Base-by-base conservation (phyloP, 2,113 vertebrate genomes). In the Acanthisitta chloris region DNA sequence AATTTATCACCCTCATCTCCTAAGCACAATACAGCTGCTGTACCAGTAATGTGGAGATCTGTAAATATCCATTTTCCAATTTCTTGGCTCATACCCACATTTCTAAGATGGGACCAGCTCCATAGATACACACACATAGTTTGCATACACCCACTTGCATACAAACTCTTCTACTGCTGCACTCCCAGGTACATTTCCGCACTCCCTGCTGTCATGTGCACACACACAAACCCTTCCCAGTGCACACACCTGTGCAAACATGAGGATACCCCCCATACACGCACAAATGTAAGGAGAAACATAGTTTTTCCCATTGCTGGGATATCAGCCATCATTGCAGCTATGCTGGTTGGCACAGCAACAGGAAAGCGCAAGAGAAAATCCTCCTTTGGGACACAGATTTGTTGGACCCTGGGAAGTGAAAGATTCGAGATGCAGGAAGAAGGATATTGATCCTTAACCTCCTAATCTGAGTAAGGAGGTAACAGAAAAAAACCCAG, bases 331-430 rank as follows among this genome's bases (percentile, higher is more conserved):
- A 40, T 66, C 4, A 2, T 69, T 52, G 36, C 49, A 89, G 73
- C 70, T 87, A 59, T 21, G 57, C n/a, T 70, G 45, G 52, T 31
- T 90, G 73, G 65, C 93, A 96, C 91, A 95, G 90, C 74, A 88
- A 87, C 48, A 52, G 66, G 45, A 67, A 92, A 92, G 80, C 33
- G 28, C 69, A 85, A 83, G 46, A 67, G 65, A 85, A 94, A 92
- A 87, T 81, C n/a, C 15, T 67, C 25, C 57, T 85, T 29, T 61
- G 77, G 65, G 89, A 69, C 29, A 54, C 0, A 1, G 61, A 59
- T 69, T 52, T 82, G 23, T 61, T 49, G 48, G 57, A 90, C 76
- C 10, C n/a, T 46, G 2, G 1, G 24, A 95, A 92, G 28, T 57
- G 66, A 61, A 81, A 87, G 74, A 80, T 21, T 11, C 66, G 80